Evolutionary conservation across 2,797 vertebrate species (phyloP), one percentile per base, ranked within the genome.

Genomic region (Pseudotriccus pelzelni): DNA sequence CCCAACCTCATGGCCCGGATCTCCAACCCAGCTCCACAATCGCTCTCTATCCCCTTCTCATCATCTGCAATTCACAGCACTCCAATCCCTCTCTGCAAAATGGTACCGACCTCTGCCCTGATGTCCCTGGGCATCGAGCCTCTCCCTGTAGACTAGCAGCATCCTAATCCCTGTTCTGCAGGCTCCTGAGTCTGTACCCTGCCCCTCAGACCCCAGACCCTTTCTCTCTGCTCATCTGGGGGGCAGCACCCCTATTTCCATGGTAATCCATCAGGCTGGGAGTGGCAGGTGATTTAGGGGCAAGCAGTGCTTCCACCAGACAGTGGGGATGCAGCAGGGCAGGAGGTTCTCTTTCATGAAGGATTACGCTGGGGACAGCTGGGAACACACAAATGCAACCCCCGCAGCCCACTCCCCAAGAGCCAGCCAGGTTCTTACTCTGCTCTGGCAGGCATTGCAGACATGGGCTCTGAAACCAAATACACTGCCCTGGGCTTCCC

Each of bases 341-440:
- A 89, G 39, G 55, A 55, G 94, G 96, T 96, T 97, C 89, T 89
- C 93, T 97, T 97, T 97, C 93, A n/a, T 58, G 39, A 95, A 62
- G 39, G 63, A 97, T 98, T 97, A 97, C 9, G 5, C 22, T 72
- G 72, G 55, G 87, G 89, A 97, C 97, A 98, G 97, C 97, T 97
- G 97, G 94, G 95, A 97, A 98, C 90, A 98, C 97, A 97, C 23
- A 96, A 85, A 79, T 2, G 0, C 52, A 69, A 41, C 6, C 37
- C 44, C 28, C 12, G 21, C 3, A 2, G 8, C 4, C 43, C 53
- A 53, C 50, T 52, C 27, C 55, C 37, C 67, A 66, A 36, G 47
- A 91, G 32, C 28, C 10, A 30, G 43, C 7, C 6, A 1, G 17
- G 30, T 83, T 93, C 60, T 89, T 18, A 1, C 34, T 36, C 68